phyloP scores from a whole-genome alignment of 1,140 invertebrate genomes.

The Holotrichia oblita region DNA sequence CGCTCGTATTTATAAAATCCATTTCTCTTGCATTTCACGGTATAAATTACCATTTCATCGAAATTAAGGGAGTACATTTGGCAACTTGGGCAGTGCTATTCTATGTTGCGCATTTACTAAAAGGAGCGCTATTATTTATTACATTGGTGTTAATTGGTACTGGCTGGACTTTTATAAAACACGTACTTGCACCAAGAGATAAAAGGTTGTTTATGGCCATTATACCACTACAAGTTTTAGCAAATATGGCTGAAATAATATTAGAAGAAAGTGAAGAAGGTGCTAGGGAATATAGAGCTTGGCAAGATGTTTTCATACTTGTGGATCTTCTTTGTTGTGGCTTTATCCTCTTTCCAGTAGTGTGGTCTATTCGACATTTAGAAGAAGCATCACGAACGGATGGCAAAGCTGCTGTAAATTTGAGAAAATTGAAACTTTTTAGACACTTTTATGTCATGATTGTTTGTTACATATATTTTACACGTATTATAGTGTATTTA shows the following conservation, averaged over 20 bases:
- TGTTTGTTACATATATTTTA: slow-evolving; percentile 97
- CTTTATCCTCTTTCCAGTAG: slow-evolving; percentile 97
- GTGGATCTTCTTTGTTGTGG: slow-evolving; percentile 97
- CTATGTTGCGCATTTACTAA: slow-evolving; percentile 93
- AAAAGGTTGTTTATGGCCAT: slow-evolving; percentile 99
- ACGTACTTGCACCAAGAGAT: slow-evolving; percentile 94
- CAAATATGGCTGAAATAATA: slow-evolving; percentile 97
- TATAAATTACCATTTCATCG: slow-evolving; percentile 97
- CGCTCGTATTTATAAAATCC: slow-evolving; percentile 92
- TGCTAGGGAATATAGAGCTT: slow-evolving; percentile 86
- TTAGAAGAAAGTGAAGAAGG: slow-evolving; percentile 98
- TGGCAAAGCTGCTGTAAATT: slow-evolving; percentile 95
- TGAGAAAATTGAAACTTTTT: slow-evolving; percentile 95
- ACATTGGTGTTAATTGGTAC: slow-evolving; percentile 97
- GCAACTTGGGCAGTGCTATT: slow-evolving; percentile 97
- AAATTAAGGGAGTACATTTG: slow-evolving; percentile 92
- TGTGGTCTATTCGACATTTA: slow-evolving; percentile 94
- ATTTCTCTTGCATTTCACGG: slow-evolving; percentile 94
- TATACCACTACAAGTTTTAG: slow-evolving; percentile 95
- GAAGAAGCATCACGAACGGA: slow-evolving; percentile 95
- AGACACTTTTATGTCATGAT: slow-evolving; percentile 98
- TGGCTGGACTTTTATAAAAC: slow-evolving; percentile 99
- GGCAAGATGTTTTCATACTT: slow-evolving; percentile 93
- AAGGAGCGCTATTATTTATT: slow-evolving; percentile 88
- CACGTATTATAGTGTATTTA: slow-evolving; percentile 92